These are phyloP conservation scores for Coptotermes formosanus DNA, from an alignment of 1,140 invertebrate species.

Conservation along the genomic window DNA sequence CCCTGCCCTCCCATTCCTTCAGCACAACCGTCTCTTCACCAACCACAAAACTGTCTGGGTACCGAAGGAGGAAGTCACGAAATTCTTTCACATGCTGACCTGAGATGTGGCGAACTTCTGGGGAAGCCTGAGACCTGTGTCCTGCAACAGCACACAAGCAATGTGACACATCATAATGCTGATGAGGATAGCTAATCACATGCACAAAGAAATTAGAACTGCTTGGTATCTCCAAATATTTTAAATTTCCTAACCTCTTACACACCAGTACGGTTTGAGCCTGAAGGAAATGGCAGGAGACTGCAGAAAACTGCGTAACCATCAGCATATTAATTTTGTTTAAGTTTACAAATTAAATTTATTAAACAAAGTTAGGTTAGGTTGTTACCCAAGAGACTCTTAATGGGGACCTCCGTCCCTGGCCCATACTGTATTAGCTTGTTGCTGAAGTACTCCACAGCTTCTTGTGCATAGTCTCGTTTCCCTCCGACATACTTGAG, in stretches of 20 bases:
- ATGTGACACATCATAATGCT: too few species aligned
- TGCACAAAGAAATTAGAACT: too few species aligned
- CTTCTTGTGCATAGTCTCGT: constrained; percentile 87
- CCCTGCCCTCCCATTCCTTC: constrained; percentile 61
- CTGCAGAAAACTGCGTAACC: too few species aligned
- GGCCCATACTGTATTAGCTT: constrained; percentile 87
- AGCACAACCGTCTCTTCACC: constrained; percentile 82
- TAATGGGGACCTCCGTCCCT: constrained; percentile 88
- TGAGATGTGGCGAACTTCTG: constrained; percentile 93
- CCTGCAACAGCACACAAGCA: background rate
- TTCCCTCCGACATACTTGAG: constrained; percentile 52
- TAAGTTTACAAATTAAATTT: background rate
- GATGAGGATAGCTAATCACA: too few species aligned
- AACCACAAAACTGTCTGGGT: constrained; percentile 84
- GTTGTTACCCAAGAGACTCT: constrained; percentile 73
- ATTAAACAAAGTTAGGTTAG: background rate
- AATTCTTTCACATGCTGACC: constrained; percentile 92
- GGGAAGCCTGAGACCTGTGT: constrained; percentile 91
- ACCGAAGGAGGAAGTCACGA: constrained; percentile 82
- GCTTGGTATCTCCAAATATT: too few species aligned
- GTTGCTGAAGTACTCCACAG: constrained; percentile 91
- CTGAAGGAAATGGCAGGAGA: too few species aligned
- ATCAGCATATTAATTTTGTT: too few species aligned
- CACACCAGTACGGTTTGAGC: too few species aligned
- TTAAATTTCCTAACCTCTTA: too few species aligned